Conservation (phyloP, 2,113 vertebrate species). For the Neolamprologus sp. region DNA sequence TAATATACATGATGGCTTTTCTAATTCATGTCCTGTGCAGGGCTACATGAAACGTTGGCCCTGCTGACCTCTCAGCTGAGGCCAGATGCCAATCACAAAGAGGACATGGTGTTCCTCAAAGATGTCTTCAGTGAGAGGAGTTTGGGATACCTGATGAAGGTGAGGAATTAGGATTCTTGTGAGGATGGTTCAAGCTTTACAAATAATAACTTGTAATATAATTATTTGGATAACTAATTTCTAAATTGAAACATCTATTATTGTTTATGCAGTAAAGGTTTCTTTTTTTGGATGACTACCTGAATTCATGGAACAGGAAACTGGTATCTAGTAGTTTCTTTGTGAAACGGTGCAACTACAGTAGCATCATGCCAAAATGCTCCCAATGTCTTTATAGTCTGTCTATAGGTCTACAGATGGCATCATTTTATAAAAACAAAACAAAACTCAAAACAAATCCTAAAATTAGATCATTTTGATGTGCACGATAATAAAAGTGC, state of each 20-base stretch:
- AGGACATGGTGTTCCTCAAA: constrained; percentile 91
- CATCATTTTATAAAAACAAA: background rate
- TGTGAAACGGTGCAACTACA: background rate
- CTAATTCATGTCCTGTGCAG: constrained; percentile 42
- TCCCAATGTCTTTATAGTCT: background rate
- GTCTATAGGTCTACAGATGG: background rate
- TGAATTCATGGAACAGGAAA: background rate
- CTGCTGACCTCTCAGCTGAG: constrained; percentile 89
- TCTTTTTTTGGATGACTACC: background rate
- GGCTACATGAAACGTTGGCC: constrained; percentile 89
- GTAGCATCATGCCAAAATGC: background rate
- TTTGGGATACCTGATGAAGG: constrained; percentile 90
- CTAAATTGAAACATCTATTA: background rate
- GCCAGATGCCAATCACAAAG: constrained; percentile 91
- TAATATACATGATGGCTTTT: background rate
- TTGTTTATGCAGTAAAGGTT: background rate
- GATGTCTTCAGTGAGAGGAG: constrained; percentile 94
- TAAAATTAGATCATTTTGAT: background rate
- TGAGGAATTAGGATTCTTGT: constrained; percentile 18
- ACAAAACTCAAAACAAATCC: background rate
- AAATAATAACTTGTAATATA: background rate
- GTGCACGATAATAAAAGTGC: background rate
- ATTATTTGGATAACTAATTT: background rate
- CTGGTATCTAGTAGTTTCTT: background rate
- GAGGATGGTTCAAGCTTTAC: background rate